Evolutionary conservation across 2,888 invertebrate genomes (phyloP).

Genomic region (Elmis aenea): DNA sequence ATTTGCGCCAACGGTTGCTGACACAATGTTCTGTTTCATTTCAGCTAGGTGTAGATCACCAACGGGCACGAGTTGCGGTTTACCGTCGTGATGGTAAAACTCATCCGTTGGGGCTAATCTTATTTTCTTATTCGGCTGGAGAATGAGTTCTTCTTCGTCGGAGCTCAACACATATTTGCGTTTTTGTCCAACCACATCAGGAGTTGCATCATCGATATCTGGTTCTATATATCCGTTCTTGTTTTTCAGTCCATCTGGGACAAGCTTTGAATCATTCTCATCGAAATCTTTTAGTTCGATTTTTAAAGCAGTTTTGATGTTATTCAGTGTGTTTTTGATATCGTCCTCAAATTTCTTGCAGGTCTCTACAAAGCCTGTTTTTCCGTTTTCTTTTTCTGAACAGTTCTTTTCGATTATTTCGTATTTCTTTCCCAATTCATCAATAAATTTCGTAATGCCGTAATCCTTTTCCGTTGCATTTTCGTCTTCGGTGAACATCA

Average conservation of each 20-base stretch:
- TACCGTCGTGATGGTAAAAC: neutral
- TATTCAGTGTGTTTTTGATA: slow-evolving; percentile 23
- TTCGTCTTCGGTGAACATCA: slow-evolving; percentile 29
- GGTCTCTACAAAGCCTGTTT: slow-evolving; percentile 20
- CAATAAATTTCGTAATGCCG: slow-evolving; percentile 19
- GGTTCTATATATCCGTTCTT: slow-evolving; percentile 30
- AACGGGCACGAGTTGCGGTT: neutral
- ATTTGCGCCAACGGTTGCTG: no score
- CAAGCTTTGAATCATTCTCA: neutral
- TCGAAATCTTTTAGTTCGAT: slow-evolving; percentile 5
- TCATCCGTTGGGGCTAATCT: neutral
- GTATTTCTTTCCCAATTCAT: slow-evolving; percentile 23
- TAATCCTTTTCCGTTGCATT: slow-evolving; percentile 36
- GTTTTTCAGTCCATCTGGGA: slow-evolving; percentile 7
- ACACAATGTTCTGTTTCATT: neutral
- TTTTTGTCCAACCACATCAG: no score
- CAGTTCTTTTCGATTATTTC: slow-evolving; percentile 21
- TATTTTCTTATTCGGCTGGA: neutral
- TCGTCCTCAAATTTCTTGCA: slow-evolving; percentile 26
- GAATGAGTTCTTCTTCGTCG: no score
- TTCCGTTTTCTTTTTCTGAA: slow-evolving; percentile 8
- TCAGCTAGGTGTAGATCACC: neutral
- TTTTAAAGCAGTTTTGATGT: slow-evolving; percentile 17
- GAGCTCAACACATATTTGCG: no score
- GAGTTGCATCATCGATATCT: slow-evolving; percentile 33